phyloP scores from a whole-genome alignment of 37 sponge, comb jelly and placozoan species.

The Corticium candelabrum region DNA sequence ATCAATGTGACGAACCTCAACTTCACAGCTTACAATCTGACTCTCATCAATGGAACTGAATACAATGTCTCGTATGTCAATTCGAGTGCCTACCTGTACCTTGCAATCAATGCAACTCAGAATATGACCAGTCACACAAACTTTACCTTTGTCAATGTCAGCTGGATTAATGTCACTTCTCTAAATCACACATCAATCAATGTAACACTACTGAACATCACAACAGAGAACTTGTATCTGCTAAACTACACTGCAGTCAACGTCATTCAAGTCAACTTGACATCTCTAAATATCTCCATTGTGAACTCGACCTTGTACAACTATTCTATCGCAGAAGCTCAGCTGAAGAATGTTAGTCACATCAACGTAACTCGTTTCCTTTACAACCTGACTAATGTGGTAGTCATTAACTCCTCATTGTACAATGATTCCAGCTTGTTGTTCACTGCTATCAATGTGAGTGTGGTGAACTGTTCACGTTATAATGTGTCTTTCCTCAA shows the following conservation, averaged over 20 bases:
- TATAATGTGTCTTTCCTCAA: too few relatives aligned
- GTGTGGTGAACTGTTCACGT: neutral
- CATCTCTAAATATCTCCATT: neutral
- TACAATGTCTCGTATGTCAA: too few relatives aligned
- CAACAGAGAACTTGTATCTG: neutral
- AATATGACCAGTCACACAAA: too few relatives aligned
- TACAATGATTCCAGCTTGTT: neutral
- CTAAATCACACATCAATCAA: neutral
- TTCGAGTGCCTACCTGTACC: too few relatives aligned
- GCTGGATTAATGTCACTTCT: neutral
- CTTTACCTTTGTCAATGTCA: neutral
- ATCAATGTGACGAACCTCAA: neutral
- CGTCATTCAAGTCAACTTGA: neutral
- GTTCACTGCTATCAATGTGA: neutral
- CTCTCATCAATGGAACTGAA: neutral
- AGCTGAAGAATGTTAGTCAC: neutral
- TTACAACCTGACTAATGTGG: neutral
- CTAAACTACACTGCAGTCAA: neutral
- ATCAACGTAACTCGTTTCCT: neutral
- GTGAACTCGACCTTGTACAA: neutral
- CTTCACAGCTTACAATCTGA: neutral
- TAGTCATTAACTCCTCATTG: neutral
- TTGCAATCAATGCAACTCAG: too few relatives aligned
- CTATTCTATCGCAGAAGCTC: neutral
- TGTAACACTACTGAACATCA: neutral